Evolutionary conservation across 2,797 vertebrate species (phyloP), one percentile per base, ranked within the genome.

Genomic region (Naso thynnoides): DNA sequence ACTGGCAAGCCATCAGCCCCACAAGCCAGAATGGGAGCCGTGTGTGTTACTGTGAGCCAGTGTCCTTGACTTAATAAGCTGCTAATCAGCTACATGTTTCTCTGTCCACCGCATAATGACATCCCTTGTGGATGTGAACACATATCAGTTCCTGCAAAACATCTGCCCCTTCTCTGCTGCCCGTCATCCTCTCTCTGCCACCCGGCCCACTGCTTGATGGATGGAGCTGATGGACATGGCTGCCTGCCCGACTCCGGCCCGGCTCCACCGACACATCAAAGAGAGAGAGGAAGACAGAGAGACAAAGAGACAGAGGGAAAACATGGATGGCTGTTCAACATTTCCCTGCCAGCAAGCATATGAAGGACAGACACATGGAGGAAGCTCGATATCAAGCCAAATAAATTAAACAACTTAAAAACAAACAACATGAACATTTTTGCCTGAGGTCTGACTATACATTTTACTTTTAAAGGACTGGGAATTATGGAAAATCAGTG

Each of bases 21-120:
- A 64, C 42, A 10, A 56, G 81, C 81, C 78, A 69, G 61, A 64
- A 67, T 47, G 72, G 70, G 71, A 71, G 73, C 57, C 10, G 67
- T 45, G 66, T 75, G 69, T 70, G 70, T 79, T 65, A 62, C 78
- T 19, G 61, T 0, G 36, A 83, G 83, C 77, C 83, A 57, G 82
- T 87, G 92, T 92, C 90, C 93, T 92, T 91, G 90, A 91, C 90
- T 91, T 86, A 90, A 92, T 91, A 88, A 90, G 81, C 85, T 9
- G 47, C 88, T 93, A 91, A 94, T 91, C 88, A 91, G 88, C 85
- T 65, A 78, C 88, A 87, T 86, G 86, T 90, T 90, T 86, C 70
- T 88, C 83, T 84, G 87, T 90, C 81, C 58, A 54, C 78, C 54
- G 4, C 68, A 48, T 91, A 91, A 91, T 89, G 88, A 90, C 87